A percentile compares a stretch with the other conserved stretches of the same genome.
Conservation (phyloP, 1,140 invertebrate genomes). For the Scaptomyza graminum region DNA sequence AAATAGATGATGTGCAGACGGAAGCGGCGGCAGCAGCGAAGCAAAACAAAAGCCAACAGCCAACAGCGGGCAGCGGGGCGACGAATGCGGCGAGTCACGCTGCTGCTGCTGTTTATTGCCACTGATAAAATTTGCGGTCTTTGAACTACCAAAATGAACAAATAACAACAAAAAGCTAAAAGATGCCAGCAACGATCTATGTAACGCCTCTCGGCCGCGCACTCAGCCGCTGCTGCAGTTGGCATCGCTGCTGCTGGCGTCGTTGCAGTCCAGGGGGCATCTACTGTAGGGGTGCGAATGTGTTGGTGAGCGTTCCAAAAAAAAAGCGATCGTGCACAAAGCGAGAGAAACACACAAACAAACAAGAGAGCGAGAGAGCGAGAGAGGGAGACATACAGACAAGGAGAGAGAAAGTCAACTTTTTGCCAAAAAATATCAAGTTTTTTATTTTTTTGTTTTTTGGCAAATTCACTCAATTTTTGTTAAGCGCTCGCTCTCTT, state of each 20-base stretch:
- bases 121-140: slow-evolving; percentile 47
- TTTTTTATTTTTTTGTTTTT: slow-evolving; percentile 26
- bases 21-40: slow-evolving; percentile 8
- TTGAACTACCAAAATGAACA: slow-evolving; percentile 59
- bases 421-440: slow-evolving; percentile 41
- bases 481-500: slow-evolving; percentile 2
- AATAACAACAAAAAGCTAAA: slow-evolving; percentile 10
- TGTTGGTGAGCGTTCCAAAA: slow-evolving; percentile 20
- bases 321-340: slow-evolving; percentile 23
- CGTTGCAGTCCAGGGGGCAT: slow-evolving; percentile 44
- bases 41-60: slow-evolving; percentile 2
- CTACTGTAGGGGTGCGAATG: slow-evolving; percentile 18
- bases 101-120: slow-evolving; percentile 4
- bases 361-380: slow-evolving; percentile 5
- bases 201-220: slow-evolving; percentile 43
- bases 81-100: slow-evolving; percentile 12
- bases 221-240: slow-evolving; percentile 5
- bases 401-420: neutral
- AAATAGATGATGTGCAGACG: slow-evolving; percentile 2
- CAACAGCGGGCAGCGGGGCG: neutral
- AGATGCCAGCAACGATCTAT: slow-evolving; percentile 53
- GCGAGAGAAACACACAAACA: neutral
- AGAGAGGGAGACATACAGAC: slow-evolving; percentile 2
- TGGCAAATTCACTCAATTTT: slow-evolving; percentile 52
- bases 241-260: slow-evolving; percentile 1